These are phyloP conservation scores for Bubo scandiacus DNA, from an alignment of 2,113 vertebrate species.

Conservation along the genomic window DNA sequence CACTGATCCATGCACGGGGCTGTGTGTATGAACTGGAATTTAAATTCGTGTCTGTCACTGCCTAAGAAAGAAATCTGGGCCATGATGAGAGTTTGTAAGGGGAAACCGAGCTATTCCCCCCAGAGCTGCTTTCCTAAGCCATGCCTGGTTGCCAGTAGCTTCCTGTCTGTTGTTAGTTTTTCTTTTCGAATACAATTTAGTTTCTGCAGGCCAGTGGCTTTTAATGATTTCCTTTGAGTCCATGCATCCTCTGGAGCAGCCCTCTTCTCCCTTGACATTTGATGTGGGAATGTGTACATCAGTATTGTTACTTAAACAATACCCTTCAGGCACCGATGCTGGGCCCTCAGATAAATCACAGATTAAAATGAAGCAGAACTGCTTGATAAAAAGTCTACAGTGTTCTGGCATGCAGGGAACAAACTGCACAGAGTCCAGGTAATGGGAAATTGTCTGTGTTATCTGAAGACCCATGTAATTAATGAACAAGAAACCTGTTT, in stretches of 20 bases:
- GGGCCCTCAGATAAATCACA: conserved; percentile 42
- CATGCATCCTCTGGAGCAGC: conserved; percentile 48
- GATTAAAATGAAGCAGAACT: conserved; percentile 36
- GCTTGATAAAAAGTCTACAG: conserved; percentile 19
- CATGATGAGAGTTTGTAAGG: background rate
- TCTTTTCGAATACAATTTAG: conserved; percentile 50
- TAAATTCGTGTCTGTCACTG: background rate
- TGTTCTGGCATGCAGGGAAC: conserved; percentile 13
- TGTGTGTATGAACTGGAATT: background rate
- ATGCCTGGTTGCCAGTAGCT: conserved; percentile 27
- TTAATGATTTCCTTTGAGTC: conserved; percentile 66
- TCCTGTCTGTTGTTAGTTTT: conserved; percentile 59
- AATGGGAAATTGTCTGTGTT: conserved; percentile 13
- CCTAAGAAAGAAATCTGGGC: background rate
- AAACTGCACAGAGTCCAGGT: conserved; percentile 33
- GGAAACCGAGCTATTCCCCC: background rate
- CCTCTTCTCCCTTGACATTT: conserved; percentile 59
- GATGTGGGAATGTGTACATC: conserved; percentile 60
- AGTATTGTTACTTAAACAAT: conserved; percentile 61
- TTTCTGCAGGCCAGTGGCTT: conserved; percentile 62
- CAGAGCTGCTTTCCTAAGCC: conserved; percentile 1
- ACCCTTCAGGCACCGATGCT: conserved; percentile 32
- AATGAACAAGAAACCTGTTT: conserved; percentile 62
- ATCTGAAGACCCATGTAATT: conserved; percentile 54
- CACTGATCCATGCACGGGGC: background rate